Conservation (phyloP, 2,888 invertebrate species). For the Thera obeliscata region DNA sequence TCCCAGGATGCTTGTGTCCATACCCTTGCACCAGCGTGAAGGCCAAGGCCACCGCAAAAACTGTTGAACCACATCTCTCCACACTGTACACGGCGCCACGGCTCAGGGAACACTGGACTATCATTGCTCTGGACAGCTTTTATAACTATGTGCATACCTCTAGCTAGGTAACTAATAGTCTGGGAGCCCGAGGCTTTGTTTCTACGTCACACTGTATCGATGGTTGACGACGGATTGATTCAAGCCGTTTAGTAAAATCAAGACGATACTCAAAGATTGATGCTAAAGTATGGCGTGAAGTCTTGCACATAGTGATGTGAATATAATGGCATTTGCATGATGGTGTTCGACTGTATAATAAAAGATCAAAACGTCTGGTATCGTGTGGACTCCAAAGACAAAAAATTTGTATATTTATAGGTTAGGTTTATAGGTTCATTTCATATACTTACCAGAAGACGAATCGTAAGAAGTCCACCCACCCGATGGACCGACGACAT, state of each 20-base stretch:
- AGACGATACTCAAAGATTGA: too few species aligned
- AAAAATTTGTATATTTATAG: too few species aligned
- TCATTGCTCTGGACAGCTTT: conserved; percentile 3
- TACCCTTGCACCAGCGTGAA: conserved; percentile 9
- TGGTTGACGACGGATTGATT: neutral
- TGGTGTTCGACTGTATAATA: too few species aligned
- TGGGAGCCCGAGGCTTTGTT: neutral
- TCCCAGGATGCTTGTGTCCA: neutral
- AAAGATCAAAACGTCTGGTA: too few species aligned
- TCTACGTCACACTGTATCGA: neutral
- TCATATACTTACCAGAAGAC: too few species aligned
- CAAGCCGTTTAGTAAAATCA: neutral
- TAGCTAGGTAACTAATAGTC: neutral
- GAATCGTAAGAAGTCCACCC: too few species aligned
- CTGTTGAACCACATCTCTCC: conserved; percentile 16
- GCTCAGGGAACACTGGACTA: conserved; percentile 14
- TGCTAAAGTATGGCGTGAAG: too few species aligned
- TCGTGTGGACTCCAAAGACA: too few species aligned
- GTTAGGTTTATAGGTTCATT: too few species aligned
- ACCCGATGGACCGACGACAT: too few species aligned
- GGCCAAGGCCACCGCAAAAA: conserved; percentile 11
- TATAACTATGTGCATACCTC: neutral
- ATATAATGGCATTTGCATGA: too few species aligned
- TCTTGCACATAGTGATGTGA: too few species aligned
- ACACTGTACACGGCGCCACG: neutral